These are phyloP conservation scores for Mythimna ferrago DNA, from an alignment of 2,888 invertebrate species.

Conservation along the genomic window DNA sequence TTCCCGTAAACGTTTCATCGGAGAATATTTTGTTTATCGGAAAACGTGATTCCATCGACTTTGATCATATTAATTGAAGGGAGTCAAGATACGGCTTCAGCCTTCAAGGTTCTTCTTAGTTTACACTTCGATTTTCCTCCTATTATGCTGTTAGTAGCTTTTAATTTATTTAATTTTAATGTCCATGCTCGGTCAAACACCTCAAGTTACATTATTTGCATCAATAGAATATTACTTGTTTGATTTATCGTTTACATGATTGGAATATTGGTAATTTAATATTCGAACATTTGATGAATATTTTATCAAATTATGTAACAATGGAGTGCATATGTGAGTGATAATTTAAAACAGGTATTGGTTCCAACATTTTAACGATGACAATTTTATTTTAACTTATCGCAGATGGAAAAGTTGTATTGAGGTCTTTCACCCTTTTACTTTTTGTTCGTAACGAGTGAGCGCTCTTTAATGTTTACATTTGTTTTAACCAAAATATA, in stretches of 20 bases:
- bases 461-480: background rate
- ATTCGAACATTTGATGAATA: slow-evolving; percentile 15
- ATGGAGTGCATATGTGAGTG: background rate
- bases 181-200: slow-evolving; percentile 44
- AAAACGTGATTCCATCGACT: slow-evolving; percentile 52
- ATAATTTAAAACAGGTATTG: background rate
- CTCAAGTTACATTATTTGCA: slow-evolving; percentile 30
- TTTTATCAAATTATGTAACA: slow-evolving; percentile 10
- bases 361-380: background rate
- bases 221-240: slow-evolving; percentile 13
- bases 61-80: slow-evolving; percentile 47
- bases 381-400: background rate
- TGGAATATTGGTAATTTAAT: slow-evolving; percentile 19
- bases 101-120: slow-evolving; percentile 27
- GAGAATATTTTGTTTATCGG: slow-evolving; percentile 27
- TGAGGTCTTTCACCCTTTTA: background rate
- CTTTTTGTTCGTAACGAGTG: background rate
- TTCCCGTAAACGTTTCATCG: slow-evolving; percentile 1
- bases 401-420: background rate
- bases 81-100: slow-evolving; percentile 47
- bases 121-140: slow-evolving; percentile 42
- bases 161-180: slow-evolving; percentile 38
- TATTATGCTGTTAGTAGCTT: slow-evolving; percentile 13
- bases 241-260: slow-evolving; percentile 37
- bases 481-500: background rate